Evolutionary conservation across 2,797 vertebrate genomes (phyloP).

Genomic region (Callimico goeldii): DNA sequence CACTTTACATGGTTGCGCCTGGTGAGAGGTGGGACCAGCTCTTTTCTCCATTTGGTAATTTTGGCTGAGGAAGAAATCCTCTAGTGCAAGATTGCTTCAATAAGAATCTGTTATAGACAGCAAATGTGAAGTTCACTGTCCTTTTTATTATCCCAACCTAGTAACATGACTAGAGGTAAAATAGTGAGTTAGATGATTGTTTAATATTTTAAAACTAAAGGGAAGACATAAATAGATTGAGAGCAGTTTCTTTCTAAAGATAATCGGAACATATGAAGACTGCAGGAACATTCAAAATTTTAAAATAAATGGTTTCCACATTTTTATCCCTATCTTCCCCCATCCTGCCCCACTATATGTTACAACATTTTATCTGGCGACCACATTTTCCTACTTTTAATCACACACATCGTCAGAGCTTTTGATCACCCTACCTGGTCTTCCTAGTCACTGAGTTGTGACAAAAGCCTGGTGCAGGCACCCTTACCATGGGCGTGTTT

Average conservation of each 20-base stretch:
- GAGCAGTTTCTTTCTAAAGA: not conserved
- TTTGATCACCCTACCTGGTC: no score
- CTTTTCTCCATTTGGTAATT: not conserved
- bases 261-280: not conserved
- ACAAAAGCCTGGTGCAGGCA: not conserved
- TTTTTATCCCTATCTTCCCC: not conserved
- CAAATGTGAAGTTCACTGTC: not conserved
- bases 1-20: not conserved
- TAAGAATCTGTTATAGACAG: not conserved
- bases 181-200: not conserved
- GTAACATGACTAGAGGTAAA: not conserved
- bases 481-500: not conserved
- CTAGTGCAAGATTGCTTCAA: not conserved
- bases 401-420: not conserved
- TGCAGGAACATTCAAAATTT: not conserved
- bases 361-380: not conserved
- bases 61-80: not conserved
- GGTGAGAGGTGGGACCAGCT: not conserved
- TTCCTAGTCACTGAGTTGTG: not conserved
- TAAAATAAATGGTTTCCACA: not conserved
- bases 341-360: not conserved
- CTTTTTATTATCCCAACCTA: not conserved
- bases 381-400: not conserved
- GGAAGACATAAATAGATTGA: not conserved
- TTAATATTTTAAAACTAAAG: not conserved